phyloP scores from a whole-genome alignment of 2,113 vertebrate genomes.

The Micromys minutus region DNA sequence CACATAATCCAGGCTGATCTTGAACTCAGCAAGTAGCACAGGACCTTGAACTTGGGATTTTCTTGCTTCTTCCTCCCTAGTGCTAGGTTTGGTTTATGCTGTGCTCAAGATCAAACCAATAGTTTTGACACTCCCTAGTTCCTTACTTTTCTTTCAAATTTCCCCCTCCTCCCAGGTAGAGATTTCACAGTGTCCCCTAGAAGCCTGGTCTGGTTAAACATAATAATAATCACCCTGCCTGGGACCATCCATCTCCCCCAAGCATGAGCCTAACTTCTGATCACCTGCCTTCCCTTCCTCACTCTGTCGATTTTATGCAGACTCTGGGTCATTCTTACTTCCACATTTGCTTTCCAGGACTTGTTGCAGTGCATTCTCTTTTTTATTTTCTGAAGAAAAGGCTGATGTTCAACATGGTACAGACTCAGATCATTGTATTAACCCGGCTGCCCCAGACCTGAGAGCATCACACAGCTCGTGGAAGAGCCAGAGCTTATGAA shows the following conservation, averaged over 20 bases:
- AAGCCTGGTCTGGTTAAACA: not conserved
- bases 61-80: not conserved
- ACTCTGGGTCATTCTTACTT: not conserved
- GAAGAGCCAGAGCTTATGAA: not conserved
- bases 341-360: not conserved
- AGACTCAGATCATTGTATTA: not conserved
- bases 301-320: not conserved
- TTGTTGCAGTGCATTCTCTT: not conserved
- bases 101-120: not conserved
- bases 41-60: not conserved
- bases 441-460: not conserved
- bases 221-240: not conserved
- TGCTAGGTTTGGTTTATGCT: not conserved
- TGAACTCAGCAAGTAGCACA: not conserved
- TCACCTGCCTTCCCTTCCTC: not conserved
- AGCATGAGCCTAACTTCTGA: not conserved
- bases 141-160: slow-evolving; percentile 31
- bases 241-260: not conserved
- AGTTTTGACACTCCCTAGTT: not conserved
- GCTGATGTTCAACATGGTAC: not conserved
- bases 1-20: not conserved
- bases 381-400: not conserved
- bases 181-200: not conserved
- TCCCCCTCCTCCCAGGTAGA: not conserved
- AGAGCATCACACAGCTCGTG: not conserved